A percentile compares a stretch with the other conserved stretches of the same genome.
Evolutionary conservation across 2,888 invertebrate genomes (phyloP).

Genomic region (Phasia obesa): DNA sequence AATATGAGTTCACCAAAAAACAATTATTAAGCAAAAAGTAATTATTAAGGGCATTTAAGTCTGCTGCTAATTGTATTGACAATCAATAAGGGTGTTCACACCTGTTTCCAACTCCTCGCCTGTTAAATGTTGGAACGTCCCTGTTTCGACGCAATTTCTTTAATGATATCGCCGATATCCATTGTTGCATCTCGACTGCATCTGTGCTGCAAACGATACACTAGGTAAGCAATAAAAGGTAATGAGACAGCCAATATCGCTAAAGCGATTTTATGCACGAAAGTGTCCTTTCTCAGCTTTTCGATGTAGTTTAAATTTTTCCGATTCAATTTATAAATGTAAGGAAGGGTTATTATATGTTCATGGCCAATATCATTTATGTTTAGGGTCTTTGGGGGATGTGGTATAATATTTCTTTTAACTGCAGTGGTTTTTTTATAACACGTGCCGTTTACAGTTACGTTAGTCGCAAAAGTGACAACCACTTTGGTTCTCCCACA

Average conservation of each 20-base stretch:
- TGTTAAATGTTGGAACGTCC: slow-evolving; percentile 15
- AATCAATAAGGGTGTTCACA: not conserved
- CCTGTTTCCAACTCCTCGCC: slow-evolving; percentile 7
- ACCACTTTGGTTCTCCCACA: not conserved
- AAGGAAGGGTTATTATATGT: slow-evolving; percentile 14
- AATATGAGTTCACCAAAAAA: too few species aligned
- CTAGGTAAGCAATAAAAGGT: slow-evolving; percentile 4
- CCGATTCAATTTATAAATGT: slow-evolving; percentile 9
- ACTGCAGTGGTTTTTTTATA: not conserved
- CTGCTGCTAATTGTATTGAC: not conserved
- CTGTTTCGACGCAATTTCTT: slow-evolving; percentile 13
- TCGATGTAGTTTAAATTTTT: slow-evolving; percentile 7
- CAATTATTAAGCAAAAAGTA: not conserved
- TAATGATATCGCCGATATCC: not conserved
- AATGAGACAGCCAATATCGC: not conserved
- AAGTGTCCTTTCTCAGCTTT: not conserved
- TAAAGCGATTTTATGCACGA: slow-evolving; percentile 1
- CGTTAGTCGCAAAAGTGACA: not conserved
- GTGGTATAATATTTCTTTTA: slow-evolving; percentile 8
- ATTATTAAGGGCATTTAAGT: not conserved
- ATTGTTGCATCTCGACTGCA: not conserved
- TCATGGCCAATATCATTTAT: slow-evolving; percentile 9
- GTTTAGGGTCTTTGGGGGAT: slow-evolving; percentile 13
- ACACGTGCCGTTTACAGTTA: slow-evolving; percentile 6
- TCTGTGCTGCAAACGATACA: slow-evolving; percentile 20